phyloP scores from a whole-genome alignment of 2,888 invertebrate species.

The Sinohyriopsis cumingii region DNA sequence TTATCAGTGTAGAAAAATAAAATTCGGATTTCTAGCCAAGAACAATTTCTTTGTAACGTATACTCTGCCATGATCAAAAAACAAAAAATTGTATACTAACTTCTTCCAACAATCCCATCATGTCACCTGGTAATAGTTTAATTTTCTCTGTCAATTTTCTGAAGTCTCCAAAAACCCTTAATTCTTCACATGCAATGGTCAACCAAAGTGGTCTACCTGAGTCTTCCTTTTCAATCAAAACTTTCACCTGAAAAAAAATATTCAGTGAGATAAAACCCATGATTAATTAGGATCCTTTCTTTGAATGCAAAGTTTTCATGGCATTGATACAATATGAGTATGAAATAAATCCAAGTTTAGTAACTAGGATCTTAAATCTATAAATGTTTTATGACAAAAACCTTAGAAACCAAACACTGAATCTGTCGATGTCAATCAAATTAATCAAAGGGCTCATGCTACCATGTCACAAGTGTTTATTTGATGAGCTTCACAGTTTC shows the following conservation, averaged over 20 bases:
- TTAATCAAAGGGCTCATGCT: no score
- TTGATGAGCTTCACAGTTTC: no score
- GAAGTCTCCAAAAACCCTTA: conserved; percentile 57
- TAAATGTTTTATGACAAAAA: no score
- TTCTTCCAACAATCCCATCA: conserved; percentile 41
- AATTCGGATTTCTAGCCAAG: not conserved
- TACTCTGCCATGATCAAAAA: not conserved
- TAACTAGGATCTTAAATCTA: no score
- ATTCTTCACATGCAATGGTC: conserved; percentile 54
- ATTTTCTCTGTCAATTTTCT: conserved; percentile 49
- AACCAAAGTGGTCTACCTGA: conserved; percentile 53
- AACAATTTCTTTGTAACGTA: not conserved
- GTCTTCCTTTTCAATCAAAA: conserved; percentile 35
- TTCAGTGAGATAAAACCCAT: no score
- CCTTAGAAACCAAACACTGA: no score
- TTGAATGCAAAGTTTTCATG: no score
- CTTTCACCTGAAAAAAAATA: conserved; percentile 20
- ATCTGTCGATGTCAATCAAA: no score
- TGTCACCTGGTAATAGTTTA: conserved; percentile 32
- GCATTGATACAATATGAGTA: no score
- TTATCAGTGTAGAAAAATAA: not conserved
- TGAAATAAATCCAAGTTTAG: no score
- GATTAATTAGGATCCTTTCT: no score
- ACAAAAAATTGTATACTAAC: conserved; percentile 13
- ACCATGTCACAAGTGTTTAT: no score